These are phyloP conservation scores for Muntiacus muntjak DNA, from an alignment of 2,113 vertebrate genomes.

Conservation along the genomic window DNA sequence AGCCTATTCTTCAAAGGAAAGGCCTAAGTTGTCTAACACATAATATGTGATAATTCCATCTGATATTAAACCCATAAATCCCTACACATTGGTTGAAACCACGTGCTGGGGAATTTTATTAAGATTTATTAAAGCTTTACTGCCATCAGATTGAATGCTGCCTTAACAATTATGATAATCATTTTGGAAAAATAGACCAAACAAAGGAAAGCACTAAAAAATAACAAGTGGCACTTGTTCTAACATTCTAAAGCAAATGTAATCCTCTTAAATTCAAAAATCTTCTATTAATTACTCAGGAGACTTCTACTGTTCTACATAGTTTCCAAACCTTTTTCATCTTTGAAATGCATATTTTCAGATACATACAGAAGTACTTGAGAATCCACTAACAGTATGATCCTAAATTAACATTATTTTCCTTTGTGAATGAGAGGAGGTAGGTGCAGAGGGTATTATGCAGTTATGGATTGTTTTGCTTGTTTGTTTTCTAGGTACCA, in stretches of 20 bases:
- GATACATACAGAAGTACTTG: not conserved
- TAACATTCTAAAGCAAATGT: not conserved
- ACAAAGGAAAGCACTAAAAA: conserved; percentile 24
- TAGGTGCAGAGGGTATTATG: not conserved
- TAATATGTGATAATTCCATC: not conserved
- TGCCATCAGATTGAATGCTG: not conserved
- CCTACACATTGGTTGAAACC: not conserved
- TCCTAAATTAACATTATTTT: not conserved
- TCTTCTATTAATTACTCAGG: not conserved
- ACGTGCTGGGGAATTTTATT: not conserved
- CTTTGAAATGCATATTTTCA: not conserved
- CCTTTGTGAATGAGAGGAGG: not conserved
- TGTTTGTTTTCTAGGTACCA: not conserved
- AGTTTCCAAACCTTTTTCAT: not conserved
- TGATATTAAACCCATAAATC: conserved; percentile 24
- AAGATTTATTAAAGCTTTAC: conserved; percentile 5
- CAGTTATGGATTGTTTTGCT: not conserved
- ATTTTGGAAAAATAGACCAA: conserved; percentile 20
- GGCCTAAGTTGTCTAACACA: not conserved
- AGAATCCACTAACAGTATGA: not conserved
- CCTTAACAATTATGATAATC: conserved; percentile 12
- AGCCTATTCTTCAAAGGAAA: not conserved
- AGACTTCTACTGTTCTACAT: not conserved
- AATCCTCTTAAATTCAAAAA: not conserved
- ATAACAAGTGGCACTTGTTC: not conserved